phyloP scores from a whole-genome alignment of 2,888 invertebrate species.

The Maniola hyperantus region DNA sequence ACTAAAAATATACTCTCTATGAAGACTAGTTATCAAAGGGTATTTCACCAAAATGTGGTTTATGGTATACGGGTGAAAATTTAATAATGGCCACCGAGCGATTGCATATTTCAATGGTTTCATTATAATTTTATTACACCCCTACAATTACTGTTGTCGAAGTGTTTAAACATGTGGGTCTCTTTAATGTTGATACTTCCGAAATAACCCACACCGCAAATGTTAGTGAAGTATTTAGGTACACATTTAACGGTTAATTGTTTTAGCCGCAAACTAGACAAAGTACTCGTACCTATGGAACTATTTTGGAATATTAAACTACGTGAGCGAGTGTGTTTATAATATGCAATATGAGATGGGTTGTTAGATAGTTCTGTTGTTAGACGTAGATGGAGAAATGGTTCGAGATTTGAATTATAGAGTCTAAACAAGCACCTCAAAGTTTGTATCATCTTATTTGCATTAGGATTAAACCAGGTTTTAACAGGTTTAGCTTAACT shows the following conservation, averaged over 20 bases:
- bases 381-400: background rate
- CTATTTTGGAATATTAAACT: slow-evolving; percentile 25
- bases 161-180: slow-evolving; percentile 32
- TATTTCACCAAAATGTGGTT: slow-evolving; percentile 2
- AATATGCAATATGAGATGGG: background rate
- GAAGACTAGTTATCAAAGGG: no score
- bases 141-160: slow-evolving; percentile 38
- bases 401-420: background rate
- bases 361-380: background rate
- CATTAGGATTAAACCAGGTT: no score
- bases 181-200: slow-evolving; percentile 27
- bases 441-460: no score
- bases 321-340: background rate
- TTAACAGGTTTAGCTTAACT: no score
- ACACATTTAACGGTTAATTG: slow-evolving; percentile 36
- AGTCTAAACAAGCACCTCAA: no score
- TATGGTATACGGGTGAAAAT: slow-evolving; percentile 56
- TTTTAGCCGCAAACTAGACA: slow-evolving; percentile 35
- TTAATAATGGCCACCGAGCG: slow-evolving; percentile 55
- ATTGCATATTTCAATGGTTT: slow-evolving; percentile 58
- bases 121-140: slow-evolving; percentile 57
- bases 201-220: slow-evolving; percentile 24
- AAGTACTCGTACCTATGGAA: slow-evolving; percentile 24
- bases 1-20: background rate
- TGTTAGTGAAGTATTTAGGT: slow-evolving; percentile 35